Evolutionary conservation across 2,797 vertebrate species (phyloP).

Genomic region (Rhadinocentrus ornatus): DNA sequence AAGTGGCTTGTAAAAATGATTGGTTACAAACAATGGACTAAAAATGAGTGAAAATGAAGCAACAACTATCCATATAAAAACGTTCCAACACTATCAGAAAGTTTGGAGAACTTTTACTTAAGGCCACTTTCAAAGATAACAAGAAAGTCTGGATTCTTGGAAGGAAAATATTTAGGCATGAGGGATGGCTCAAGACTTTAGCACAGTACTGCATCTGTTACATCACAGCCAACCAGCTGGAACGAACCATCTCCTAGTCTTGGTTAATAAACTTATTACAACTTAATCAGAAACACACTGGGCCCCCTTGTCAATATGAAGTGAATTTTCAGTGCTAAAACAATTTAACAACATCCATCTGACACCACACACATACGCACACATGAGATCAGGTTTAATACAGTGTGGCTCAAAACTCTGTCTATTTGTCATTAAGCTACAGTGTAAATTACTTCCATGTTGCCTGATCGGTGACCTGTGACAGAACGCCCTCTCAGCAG

Average conservation of each 20-base stretch:
- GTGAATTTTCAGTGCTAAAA: neutral
- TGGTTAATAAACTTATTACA: slow-evolving; percentile 10
- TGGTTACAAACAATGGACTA: neutral
- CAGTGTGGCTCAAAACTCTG: too few relatives aligned
- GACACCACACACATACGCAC: slow-evolving; percentile 3
- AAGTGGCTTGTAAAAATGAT: neutral
- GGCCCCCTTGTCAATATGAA: slow-evolving; percentile 19
- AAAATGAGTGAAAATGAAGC: too few relatives aligned
- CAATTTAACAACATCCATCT: slow-evolving; percentile 29
- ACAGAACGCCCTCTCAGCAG: neutral
- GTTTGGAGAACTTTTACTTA: neutral
- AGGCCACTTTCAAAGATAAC: neutral
- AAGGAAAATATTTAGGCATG: neutral
- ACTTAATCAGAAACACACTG: slow-evolving; percentile 41
- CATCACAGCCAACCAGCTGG: slow-evolving; percentile 25
- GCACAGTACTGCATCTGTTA: slow-evolving; percentile 14
- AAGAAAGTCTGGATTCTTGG: neutral
- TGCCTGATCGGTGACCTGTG: slow-evolving; percentile 37
- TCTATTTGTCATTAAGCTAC: slow-evolving; percentile 29
- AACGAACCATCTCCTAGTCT: slow-evolving; percentile 14
- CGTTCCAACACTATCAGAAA: neutral
- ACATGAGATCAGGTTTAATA: neutral
- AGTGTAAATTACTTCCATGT: slow-evolving; percentile 22
- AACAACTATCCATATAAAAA: neutral
- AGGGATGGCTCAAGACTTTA: neutral